Evolutionary conservation across 2,113 vertebrate genomes (phyloP).

Genomic region (Heterotis niloticus): DNA sequence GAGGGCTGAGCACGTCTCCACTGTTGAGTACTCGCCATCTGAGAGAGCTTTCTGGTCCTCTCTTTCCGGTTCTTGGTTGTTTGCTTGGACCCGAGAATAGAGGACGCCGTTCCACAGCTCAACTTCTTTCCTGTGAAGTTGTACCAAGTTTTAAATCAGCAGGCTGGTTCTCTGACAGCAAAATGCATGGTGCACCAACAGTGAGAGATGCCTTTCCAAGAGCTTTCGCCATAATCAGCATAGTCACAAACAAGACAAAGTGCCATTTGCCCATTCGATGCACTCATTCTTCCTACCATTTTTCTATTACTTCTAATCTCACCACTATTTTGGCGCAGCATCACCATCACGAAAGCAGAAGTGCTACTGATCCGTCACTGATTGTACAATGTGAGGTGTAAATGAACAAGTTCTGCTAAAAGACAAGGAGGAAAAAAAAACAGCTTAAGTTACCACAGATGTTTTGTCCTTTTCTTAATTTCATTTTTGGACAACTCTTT

Average conservation of each 20-base stretch:
- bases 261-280: no score
- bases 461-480: constrained; percentile 47
- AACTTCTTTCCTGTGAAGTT: neutral
- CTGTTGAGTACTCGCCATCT: neutral
- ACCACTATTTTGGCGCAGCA: no score
- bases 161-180: neutral
- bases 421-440: neutral
- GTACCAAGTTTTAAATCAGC: neutral
- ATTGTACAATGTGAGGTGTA: no score
- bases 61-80: neutral
- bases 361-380: no score
- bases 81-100: neutral
- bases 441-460: constrained; percentile 45
- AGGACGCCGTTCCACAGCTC: neutral
- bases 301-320: no score
- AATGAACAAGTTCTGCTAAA: no score
- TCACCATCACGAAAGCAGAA: no score
- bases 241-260: no score
- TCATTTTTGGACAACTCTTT: constrained; percentile 44
- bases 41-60: neutral
- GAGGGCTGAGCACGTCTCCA: neutral
- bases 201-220: no score
- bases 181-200: neutral
- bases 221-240: no score
- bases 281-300: no score